These are phyloP conservation scores for Pseudopleuronectes americanus DNA, from an alignment of 2,797 vertebrate species.

Conservation along the genomic window DNA sequence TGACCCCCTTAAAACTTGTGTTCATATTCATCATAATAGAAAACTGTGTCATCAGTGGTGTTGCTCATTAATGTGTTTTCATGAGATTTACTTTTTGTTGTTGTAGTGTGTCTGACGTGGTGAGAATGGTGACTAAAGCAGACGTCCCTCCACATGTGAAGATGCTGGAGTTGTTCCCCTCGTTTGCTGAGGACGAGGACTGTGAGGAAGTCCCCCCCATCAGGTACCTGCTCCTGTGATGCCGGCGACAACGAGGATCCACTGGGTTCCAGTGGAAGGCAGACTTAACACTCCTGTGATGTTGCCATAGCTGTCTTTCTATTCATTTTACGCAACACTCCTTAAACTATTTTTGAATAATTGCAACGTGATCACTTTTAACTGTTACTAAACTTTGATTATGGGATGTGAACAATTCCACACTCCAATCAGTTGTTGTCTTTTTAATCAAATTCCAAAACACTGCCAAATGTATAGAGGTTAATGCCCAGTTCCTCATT, in stretches of 20 bases:
- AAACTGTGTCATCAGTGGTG: not conserved
- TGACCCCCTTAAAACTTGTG: not conserved
- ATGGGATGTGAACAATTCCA: not conserved
- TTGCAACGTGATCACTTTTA: not conserved
- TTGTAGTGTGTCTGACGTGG: constrained; percentile 84
- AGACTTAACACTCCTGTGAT: not conserved
- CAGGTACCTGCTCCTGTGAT: constrained; percentile 74
- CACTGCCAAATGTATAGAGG: not conserved
- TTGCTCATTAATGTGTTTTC: not conserved
- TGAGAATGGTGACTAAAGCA: constrained; percentile 61
- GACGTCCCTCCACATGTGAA: constrained; percentile 60
- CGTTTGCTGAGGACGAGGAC: constrained; percentile 82
- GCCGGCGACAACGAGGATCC: not conserved
- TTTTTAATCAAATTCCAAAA: not conserved
- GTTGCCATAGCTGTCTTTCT: not conserved
- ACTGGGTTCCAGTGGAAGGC: not conserved
- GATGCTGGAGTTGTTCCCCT: constrained; percentile 80
- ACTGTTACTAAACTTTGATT: not conserved
- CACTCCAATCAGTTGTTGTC: not conserved
- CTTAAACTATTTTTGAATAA: not conserved
- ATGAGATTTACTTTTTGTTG: constrained; percentile 21
- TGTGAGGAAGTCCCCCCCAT: constrained; percentile 71
- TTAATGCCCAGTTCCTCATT: not conserved
- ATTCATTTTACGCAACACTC: not conserved
- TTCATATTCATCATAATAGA: not conserved